Evolutionary conservation across 2,113 vertebrate genomes (phyloP), one percentile per base, ranked within the genome.

Genomic region (Prunella fulvescens): DNA sequence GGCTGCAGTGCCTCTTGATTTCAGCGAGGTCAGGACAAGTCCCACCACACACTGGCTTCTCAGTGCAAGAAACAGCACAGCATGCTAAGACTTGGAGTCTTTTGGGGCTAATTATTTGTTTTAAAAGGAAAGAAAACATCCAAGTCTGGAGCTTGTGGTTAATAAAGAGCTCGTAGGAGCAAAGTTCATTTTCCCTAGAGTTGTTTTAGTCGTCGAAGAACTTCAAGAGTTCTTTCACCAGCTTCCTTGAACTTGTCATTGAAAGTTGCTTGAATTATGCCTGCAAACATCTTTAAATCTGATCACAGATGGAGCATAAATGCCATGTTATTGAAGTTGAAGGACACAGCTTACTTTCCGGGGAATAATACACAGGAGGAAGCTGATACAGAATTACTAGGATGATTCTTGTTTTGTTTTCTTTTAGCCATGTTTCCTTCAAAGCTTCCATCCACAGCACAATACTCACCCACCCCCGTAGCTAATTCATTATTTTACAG

Each of bases 401-500:
- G 91, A 84, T 50, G 90, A 64, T 86, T 92, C 87, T 70, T 91
- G 92, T 94, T 94, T 90, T 95, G n/a, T 65, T 93, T 93, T 64
- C 82, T 62, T 89, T 96, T 83, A 86, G 78, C 66, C 95, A 88
- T 81, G 92, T 93, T 97, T 95, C 90, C 69, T 95, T 94, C 77
- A 86, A 94, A 96, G 81, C 92, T 96, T 93, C 73, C 92, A 87
- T 91, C 35, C 35, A 45, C 86, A 72, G 90, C 90, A 93, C 89
- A 96, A 93, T 81, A 57, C 72, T 92, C 92, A 90, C 82, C 96
- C 95, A 96, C 88, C 93, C 96, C 90, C 58, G 0, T 95, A 97
- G 95, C 95, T 62, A 97, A 97, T 96, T 96, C 95, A 94, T 97
- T 97, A 94, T 96, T 97, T 96, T 97, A 93, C 67, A 92, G 95